These are phyloP conservation scores for Zelleria hepariella DNA, from an alignment of 2,888 invertebrate genomes.

Conservation along the genomic window DNA sequence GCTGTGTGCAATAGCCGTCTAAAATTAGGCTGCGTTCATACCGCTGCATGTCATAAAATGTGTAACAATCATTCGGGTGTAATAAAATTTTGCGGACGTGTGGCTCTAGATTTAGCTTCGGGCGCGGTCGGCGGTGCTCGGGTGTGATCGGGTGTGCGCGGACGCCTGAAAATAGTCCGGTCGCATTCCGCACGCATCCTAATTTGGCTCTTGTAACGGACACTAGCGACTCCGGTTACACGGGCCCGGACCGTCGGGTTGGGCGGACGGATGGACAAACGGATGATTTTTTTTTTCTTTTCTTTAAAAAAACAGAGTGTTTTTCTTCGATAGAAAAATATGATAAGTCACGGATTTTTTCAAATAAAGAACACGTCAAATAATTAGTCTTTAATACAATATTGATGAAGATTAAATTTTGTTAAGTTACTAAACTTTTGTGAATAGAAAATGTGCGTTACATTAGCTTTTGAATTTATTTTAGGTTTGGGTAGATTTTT, in stretches of 20 bases:
- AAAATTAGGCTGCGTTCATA: slow-evolving; percentile 6
- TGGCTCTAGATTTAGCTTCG: slow-evolving; percentile 51
- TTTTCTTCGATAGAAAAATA: too few relatives aligned
- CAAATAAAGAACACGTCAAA: too few relatives aligned
- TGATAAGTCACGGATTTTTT: too few relatives aligned
- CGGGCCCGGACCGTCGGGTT: slow-evolving; percentile 13
- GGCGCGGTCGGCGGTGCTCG: slow-evolving; percentile 33
- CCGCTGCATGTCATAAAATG: slow-evolving; percentile 4
- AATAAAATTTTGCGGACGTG: slow-evolving; percentile 32
- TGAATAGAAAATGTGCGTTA: too few relatives aligned
- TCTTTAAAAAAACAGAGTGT: not conserved
- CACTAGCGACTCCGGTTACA: slow-evolving; percentile 45
- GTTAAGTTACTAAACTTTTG: too few relatives aligned
- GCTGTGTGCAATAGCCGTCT: not conserved
- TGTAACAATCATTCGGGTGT: slow-evolving; percentile 19
- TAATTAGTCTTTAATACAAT: too few relatives aligned
- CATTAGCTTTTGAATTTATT: too few relatives aligned
- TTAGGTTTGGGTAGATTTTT: too few relatives aligned
- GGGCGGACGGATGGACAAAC: not conserved
- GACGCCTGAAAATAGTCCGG: slow-evolving; percentile 61
- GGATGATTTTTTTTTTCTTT: not conserved
- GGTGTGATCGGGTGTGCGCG: slow-evolving; percentile 42
- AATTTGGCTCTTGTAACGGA: slow-evolving; percentile 70
- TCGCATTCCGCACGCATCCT: slow-evolving; percentile 53
- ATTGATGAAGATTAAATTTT: too few relatives aligned